Conservation (phyloP, 2,888 invertebrate species). For the Brachypterus glaber region DNA sequence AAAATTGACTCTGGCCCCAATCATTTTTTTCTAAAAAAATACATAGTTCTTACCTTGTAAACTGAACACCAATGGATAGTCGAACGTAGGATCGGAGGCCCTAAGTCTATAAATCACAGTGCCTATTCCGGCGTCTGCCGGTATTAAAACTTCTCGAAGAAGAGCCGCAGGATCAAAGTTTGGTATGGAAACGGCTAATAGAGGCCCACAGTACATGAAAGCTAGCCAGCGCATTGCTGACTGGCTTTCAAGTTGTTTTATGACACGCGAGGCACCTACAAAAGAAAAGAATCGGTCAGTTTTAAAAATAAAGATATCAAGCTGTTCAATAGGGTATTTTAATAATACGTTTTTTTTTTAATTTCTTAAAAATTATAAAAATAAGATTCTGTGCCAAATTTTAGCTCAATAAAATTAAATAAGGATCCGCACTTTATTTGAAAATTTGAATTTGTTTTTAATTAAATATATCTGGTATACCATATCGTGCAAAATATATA, state of each 20-base stretch:
- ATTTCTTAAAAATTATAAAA: too few species aligned
- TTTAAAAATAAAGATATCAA: conserved; percentile 6
- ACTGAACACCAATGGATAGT: conserved; percentile 76
- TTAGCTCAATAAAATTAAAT: too few species aligned
- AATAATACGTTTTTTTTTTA: too few species aligned
- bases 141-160: conserved; percentile 73
- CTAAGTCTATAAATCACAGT: conserved; percentile 75
- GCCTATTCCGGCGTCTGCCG: conserved; percentile 73
- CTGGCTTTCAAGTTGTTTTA: too few species aligned
- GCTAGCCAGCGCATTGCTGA: conserved; percentile 29
- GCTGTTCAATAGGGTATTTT: too few species aligned
- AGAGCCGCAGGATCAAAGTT: conserved; percentile 76
- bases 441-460: too few species aligned
- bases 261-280: conserved; percentile 22
- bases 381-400: too few species aligned
- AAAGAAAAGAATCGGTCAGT: conserved; percentile 23
- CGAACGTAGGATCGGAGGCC: conserved; percentile 79
- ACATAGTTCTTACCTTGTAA: conserved; percentile 25
- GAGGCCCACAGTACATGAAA: conserved; percentile 25
- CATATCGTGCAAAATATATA: too few species aligned
- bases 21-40: too few species aligned
- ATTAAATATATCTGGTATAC: too few species aligned
- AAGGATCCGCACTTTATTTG: too few species aligned
- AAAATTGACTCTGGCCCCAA: too few species aligned
- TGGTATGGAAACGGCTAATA: conserved; percentile 51